phyloP scores from a whole-genome alignment of 2,888 invertebrate genomes.

The Prionchulus punctatus region DNA sequence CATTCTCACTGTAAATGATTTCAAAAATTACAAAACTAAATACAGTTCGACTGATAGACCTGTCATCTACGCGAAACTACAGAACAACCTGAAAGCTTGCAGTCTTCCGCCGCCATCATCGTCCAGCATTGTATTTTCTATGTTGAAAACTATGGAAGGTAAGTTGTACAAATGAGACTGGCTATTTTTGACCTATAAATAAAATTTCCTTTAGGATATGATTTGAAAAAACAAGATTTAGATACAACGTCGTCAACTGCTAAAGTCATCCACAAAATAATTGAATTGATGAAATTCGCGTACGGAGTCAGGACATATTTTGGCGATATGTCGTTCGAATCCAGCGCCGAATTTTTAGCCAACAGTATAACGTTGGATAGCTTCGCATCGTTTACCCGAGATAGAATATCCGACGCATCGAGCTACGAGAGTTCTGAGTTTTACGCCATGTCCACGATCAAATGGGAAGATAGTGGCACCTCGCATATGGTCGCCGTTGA shows the following conservation, averaged over 20 bases:
- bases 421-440: no score
- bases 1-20: slow-evolving; percentile 12
- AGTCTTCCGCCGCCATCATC: slow-evolving; percentile 66
- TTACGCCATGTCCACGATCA: neutral
- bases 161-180: slow-evolving; percentile 25
- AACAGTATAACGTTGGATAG: slow-evolving; percentile 47
- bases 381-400: slow-evolving; percentile 45
- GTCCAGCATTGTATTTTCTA: slow-evolving; percentile 57
- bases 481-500: slow-evolving; percentile 30
- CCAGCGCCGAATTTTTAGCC: neutral
- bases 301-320: neutral
- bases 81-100: slow-evolving; percentile 51
- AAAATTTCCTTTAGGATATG: slow-evolving; percentile 2
- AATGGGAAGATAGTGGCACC: slow-evolving; percentile 26
- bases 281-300: slow-evolving; percentile 8
- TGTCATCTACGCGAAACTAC: slow-evolving; percentile 11
- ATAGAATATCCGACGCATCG: slow-evolving; percentile 48
- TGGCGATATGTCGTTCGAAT: slow-evolving; percentile 4
- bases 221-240: slow-evolving; percentile 2
- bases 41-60: neutral
- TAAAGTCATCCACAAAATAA: slow-evolving; percentile 41
- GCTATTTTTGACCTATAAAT: no score
- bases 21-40: slow-evolving; percentile 11
- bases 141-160: slow-evolving; percentile 55
- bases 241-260: slow-evolving; percentile 16